These are phyloP conservation scores for Myotis brandtii DNA, from an alignment of 2,113 vertebrate genomes.

Conservation along the genomic window DNA sequence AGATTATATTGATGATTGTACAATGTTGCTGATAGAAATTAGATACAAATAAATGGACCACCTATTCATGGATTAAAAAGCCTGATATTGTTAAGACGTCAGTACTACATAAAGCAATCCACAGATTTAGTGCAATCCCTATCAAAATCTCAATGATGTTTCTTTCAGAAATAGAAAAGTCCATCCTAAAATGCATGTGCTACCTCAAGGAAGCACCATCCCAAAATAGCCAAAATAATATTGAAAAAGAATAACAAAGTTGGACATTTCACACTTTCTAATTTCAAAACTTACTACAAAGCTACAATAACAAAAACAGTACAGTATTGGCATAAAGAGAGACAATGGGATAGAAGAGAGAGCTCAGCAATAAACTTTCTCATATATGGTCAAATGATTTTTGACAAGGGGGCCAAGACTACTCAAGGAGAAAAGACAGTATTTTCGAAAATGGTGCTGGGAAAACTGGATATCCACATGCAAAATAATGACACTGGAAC, in stretches of 20 bases:
- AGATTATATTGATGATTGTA: background rate
- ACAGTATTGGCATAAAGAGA: background rate
- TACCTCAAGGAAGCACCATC: background rate
- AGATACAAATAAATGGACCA: background rate
- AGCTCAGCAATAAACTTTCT: background rate
- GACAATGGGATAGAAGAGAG: background rate
- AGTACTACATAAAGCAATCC: background rate
- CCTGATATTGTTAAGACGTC: background rate
- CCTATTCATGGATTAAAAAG: background rate
- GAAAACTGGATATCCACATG: background rate
- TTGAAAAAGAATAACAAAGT: background rate
- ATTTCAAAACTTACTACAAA: background rate
- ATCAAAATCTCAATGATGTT: background rate
- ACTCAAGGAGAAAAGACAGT: background rate
- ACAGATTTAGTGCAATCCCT: background rate
- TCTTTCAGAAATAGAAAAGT: slow-evolving; percentile 33
- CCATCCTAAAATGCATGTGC: background rate
- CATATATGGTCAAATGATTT: background rate
- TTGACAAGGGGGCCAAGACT: background rate
- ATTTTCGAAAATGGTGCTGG: background rate
- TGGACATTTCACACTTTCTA: background rate
- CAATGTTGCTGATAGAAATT: background rate
- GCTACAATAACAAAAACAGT: background rate
- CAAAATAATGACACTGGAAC: background rate
- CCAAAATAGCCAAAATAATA: background rate